Percentiles rank a stretch among this genome's conserved stretches.
These are phyloP conservation scores for Bombyx mandarina DNA, from an alignment of 1,140 invertebrate species.

Conservation along the genomic window DNA sequence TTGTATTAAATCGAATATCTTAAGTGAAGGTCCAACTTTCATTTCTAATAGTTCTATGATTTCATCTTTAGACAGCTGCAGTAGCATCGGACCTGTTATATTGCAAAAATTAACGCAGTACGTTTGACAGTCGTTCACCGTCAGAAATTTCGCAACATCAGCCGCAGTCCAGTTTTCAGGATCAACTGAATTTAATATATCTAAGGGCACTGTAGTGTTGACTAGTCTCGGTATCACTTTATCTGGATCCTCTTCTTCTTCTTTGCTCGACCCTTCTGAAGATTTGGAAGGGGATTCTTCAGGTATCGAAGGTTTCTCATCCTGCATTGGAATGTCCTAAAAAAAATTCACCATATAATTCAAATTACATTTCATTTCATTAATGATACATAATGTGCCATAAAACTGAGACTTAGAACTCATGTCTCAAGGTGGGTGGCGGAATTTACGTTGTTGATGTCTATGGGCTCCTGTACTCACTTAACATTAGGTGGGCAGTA, in stretches of 20 bases:
- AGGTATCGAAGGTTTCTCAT: not conserved
- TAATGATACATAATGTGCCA: too few relatives aligned
- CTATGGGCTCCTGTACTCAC: too few relatives aligned
- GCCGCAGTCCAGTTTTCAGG: slow-evolving; percentile 80
- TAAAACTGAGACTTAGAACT: too few relatives aligned
- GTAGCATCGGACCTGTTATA: slow-evolving; percentile 85
- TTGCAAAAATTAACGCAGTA: slow-evolving; percentile 90
- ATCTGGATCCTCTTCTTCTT: slow-evolving; percentile 19
- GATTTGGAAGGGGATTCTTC: slow-evolving; percentile 19
- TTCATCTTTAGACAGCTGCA: slow-evolving; percentile 89
- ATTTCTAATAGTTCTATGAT: slow-evolving; percentile 90
- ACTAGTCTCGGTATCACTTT: slow-evolving; percentile 81
- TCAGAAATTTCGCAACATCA: slow-evolving; percentile 90
- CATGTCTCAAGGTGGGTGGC: too few relatives aligned
- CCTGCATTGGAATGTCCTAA: not conserved
- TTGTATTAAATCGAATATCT: slow-evolving; percentile 92
- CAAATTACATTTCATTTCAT: too few relatives aligned
- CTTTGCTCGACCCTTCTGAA: slow-evolving; percentile 9
- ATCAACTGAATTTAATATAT: slow-evolving; percentile 46
- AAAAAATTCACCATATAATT: not conserved
- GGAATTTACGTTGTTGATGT: too few relatives aligned
- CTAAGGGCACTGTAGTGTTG: slow-evolving; percentile 63
- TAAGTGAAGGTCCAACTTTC: slow-evolving; percentile 94
- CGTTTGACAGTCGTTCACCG: slow-evolving; percentile 90
- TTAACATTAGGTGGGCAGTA: too few relatives aligned